Percentiles rank a stretch among this genome's conserved stretches.
phyloP scores from a whole-genome alignment of 2,888 invertebrate species.

The Nemoura dubitans region DNA sequence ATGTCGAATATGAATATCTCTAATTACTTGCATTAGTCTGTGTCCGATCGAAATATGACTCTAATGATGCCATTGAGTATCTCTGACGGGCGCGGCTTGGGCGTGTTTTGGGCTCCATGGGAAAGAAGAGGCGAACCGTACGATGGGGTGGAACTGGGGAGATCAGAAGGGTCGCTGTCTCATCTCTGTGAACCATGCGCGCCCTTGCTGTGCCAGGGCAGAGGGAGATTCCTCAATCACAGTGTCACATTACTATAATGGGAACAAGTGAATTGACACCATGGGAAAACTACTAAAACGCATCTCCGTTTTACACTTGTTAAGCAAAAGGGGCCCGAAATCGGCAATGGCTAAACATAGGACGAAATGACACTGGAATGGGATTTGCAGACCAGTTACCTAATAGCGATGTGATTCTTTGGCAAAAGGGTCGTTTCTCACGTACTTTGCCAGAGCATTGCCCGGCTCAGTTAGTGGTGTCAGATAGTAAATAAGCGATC shows the following conservation, averaged over 20 bases:
- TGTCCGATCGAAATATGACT: background rate
- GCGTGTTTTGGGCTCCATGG: background rate
- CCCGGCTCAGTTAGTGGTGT: background rate
- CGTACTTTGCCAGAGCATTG: background rate
- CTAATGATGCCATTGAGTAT: background rate
- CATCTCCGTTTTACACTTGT: background rate
- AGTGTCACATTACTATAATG: background rate
- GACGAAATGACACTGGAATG: background rate
- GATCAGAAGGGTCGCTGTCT: background rate
- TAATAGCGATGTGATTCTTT: background rate
- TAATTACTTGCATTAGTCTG: background rate
- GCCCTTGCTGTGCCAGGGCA: background rate
- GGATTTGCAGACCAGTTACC: background rate
- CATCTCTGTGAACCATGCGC: background rate
- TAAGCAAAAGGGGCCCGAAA: background rate
- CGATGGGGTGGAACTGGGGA: conserved; percentile 8
- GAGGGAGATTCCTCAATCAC: background rate
- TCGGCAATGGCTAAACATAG: background rate
- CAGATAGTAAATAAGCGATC: background rate
- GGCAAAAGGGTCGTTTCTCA: background rate
- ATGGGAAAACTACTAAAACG: background rate
- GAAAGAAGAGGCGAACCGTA: background rate
- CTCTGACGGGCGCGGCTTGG: background rate
- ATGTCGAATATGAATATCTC: background rate
- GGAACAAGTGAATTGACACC: conserved; percentile 12